Evolutionary conservation across 2,797 vertebrate genomes (phyloP), one percentile per base, ranked within the genome.

Genomic region (Rhyacichthys aspro): DNA sequence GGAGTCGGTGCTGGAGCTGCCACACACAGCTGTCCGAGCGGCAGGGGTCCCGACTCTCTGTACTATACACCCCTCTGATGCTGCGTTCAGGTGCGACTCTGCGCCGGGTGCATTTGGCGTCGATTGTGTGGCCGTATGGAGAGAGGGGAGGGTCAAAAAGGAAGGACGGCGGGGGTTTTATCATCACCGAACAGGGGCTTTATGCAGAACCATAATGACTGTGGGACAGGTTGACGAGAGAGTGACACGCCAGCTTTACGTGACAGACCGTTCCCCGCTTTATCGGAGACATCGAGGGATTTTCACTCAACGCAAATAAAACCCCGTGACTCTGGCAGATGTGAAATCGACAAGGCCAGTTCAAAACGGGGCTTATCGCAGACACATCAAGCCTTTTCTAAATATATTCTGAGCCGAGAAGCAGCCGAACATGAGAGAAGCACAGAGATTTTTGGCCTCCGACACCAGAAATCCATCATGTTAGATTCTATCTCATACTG

Each of bases 211-310:
- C 28, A 81, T 72, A 81, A 67, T 54, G 78, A 54, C 57, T 34
- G 63, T 9, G 39, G 57, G 66, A 44, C 54, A 9, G 66, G 12
- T 9, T 34, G 81, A 74, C 59, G 33, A 64, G 47, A 57, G 43
- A 11, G 14, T 46, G 65, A 56, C 69, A 57, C 7, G 59, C 82
- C 86, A 88, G 84, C 82, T 85, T 87, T 74, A 59, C 6, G 63
- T 74, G 87, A 85, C 58, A 47, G 77, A 48, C 56, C 32, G 23
- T 55, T 28, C 12, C 36, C 23, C 0, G 46, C 38, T 33, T 18
- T 49, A 71, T 70, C 52, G 0, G 48, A 3, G 0, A 19, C n/a
- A 63, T 46, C 10, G 8, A 18, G 37, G n/a, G 57, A 60, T 43
- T 62, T 55, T n/a, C 33, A 9, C 15, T 32, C 19, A 19, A 11